Evolutionary conservation across 1,140 invertebrate genomes (phyloP), one percentile per base, ranked within the genome.

Genomic region (Aphis craccivora): DNA sequence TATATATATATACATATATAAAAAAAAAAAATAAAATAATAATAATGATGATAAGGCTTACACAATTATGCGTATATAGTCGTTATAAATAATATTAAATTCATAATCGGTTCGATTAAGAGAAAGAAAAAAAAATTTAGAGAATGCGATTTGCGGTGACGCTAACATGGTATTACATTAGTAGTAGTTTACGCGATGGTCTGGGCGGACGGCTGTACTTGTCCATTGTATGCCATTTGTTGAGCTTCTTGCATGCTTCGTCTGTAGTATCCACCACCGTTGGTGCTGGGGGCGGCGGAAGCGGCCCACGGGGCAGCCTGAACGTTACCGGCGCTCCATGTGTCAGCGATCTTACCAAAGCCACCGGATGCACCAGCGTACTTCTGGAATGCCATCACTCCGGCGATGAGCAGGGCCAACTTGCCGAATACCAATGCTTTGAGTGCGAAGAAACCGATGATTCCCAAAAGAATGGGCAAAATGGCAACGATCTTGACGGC

Each of bases 391-490:
- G 96, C 96, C 30, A 97, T 94, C 23, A 97, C 95, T 0, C 96
- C 96, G 43, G 97, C 97, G 40, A 97, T 95, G 76, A 97, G 94
- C 93, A 98, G 96, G 9, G 97, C 97, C 76, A 98, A 95, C 95
- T 97, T 98, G 76, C 97, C 96, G 14, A 97, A 96, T 83, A 97
- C 95, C 35, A 97, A 95, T 35, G 97, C 97, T 95, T 98, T 98
- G 60, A 96, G 95, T n/a, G 97, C 96, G 94, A 98, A 94, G 18
- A 98, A 95, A n/a, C 96, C 96, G 0, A 98, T 95, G 94, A 96
- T 96, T 18, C 97, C 97, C 93, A 97, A 95, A 22, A 97, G 95
- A 18, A 98, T 95, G 5, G 97, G 97, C 9, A 97, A 94, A 0
- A 97, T 95, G 3, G 97, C 96, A 91, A 97, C 96, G 30, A 97